Evolutionary conservation across 2,888 invertebrate species (phyloP), one percentile per base, ranked within the genome.

Genomic region (Habrosyne pyritoides): DNA sequence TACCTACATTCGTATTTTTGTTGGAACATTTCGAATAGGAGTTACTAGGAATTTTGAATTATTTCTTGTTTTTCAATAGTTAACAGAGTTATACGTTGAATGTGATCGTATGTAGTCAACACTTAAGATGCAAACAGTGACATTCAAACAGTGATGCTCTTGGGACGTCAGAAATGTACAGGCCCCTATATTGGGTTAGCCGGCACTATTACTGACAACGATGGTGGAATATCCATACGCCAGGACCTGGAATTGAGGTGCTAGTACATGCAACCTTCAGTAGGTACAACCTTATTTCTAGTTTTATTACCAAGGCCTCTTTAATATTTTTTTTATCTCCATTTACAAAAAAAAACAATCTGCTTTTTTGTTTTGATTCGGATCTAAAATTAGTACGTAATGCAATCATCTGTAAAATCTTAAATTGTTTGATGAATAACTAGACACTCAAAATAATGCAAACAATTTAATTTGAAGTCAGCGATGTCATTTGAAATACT

Each of bases 71-170:
- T 14, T 14, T 36, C 2, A 42, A 50, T 42, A 28, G 26, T 30
- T 22, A 64, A 60, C 56, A 22, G 53, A 18, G 50, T 14, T 53
- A 60, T 66, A 66, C 48, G 53, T 55, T 53, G 46, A 53, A 56
- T 53, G 57, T 76, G 67, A 55, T 62, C 63, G 57, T 63, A 57
- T 71, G 64, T 66, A 59, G 65, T 69, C 71, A 78, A 74, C 79
- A 83, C 76, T 88, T 87, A 82, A 82, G 83, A 89, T 88, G 87
- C 87, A 88, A 87, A 87, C 88, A 79, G 78, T 78, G 79, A 75
- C 79, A 78, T 77, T 71, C 77, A 77, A 81, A 81, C 77, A 75
- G 77, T 67, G 72, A 79, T 70, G 65, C 86, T 74, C 77, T 14
- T 50, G 84, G 83, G 87, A 81, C 62, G 60, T 66, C 58, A 61